Base-by-base conservation (phyloP, 2,113 vertebrate species). In the Oceanites oceanicus region DNA sequence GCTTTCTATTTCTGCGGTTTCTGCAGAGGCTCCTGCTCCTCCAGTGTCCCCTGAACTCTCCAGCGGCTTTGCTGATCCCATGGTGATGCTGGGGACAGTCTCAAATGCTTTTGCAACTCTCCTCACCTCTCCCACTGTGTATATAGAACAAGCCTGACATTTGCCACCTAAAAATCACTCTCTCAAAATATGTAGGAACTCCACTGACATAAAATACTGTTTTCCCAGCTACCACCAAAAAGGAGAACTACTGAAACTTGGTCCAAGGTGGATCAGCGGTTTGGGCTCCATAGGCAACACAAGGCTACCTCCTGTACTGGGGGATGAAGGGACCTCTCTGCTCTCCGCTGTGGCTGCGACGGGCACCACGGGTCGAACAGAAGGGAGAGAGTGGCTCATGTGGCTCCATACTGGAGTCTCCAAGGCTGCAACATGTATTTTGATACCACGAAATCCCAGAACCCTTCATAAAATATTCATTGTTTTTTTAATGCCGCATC, bases 391-490 rank as follows among this genome's bases (percentile, higher is more conserved):
- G 34, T 4, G 67, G 29, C 79, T 86, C 62, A 1, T 75, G 73
- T 76, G 84, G 85, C 81, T 88, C 66, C 4, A 0, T 34, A 6
- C 70, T 49, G 87, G 87, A 96, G 92, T 29, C 95, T 93, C 86
- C 50, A 44, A 93, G 95, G 87, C 93, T 92, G 85, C 75, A 44
- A 67, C 3, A 1, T 86, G 84, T 90, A 88, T 94, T 92, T 70
- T n/a, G 94, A 97, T 87, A 89, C 63, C 70, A 78, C 2, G 34
- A 75, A 95, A 94, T 94, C 95, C 95, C 95, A 96, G 95, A 96
- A 94, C 55, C 59, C 81, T 80, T 94, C 82, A 93, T 97, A 61
- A 95, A 97, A 96, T 93, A 97, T 97, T 94, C 38, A 97, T 94
- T 0, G 5, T 38, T 62, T 86, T 86, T 90, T 96, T 90, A 96